A percentile compares a stretch with the other conserved stretches of the same genome.
These are phyloP conservation scores for Drosophila barbarae DNA, from an alignment of 2,888 invertebrate species.

Conservation along the genomic window DNA sequence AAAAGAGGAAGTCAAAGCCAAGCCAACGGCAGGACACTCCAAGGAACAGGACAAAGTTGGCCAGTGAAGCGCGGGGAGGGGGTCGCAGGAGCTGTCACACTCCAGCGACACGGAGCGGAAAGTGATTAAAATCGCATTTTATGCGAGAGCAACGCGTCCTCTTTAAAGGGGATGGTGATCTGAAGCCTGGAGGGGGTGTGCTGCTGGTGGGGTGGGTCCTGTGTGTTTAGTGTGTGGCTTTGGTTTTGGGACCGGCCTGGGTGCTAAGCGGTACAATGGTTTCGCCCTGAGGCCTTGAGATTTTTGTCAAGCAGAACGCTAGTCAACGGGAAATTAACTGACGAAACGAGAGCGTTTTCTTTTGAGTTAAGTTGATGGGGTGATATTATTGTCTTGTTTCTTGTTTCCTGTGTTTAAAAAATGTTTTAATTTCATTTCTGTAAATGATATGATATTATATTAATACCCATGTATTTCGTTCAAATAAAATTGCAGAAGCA, in stretches of 20 bases:
- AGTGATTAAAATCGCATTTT: slow-evolving; percentile 76
- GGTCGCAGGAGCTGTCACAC: slow-evolving; percentile 18
- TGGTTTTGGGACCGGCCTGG: background rate
- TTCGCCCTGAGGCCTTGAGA: slow-evolving; percentile 24
- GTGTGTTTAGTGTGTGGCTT: slow-evolving; percentile 24
- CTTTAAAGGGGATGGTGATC: slow-evolving; percentile 16
- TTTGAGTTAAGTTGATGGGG: background rate
- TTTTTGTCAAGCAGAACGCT: slow-evolving; percentile 46
- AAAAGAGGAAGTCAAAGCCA: slow-evolving; percentile 22
- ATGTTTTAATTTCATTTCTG: background rate
- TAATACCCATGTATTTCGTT: background rate
- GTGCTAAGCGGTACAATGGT: slow-evolving; percentile 19
- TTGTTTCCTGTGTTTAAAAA: background rate
- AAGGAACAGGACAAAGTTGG: slow-evolving; percentile 9
- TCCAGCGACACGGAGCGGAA: slow-evolving; percentile 65
- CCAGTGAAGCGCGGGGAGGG: background rate
- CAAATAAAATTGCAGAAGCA: background rate
- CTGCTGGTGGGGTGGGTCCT: slow-evolving; percentile 1
- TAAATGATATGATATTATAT: background rate
- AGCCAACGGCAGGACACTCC: slow-evolving; percentile 22
- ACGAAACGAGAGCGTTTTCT: slow-evolving; percentile 4
- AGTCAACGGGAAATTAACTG: slow-evolving; percentile 65
- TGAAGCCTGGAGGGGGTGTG: slow-evolving; percentile 14
- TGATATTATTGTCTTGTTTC: background rate
- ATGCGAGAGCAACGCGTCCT: slow-evolving; percentile 59